Conservation (phyloP, 1,140 invertebrate genomes). For the Mercenaria mercenaria region DNA sequence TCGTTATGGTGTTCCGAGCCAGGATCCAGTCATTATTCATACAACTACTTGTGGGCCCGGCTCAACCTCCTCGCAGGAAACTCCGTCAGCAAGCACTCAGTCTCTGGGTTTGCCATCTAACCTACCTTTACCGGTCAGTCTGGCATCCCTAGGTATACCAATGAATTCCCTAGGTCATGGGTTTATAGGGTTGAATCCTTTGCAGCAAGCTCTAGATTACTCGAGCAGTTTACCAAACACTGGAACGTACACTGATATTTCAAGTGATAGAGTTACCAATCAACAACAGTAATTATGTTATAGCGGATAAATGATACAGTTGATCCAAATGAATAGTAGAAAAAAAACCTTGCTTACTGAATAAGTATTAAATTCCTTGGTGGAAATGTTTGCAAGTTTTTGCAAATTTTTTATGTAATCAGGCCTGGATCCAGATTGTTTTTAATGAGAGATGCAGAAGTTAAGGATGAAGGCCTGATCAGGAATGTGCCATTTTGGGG, state of each 20-base stretch:
- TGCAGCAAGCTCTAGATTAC: slow-evolving; percentile 38
- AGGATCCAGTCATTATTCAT: not conserved
- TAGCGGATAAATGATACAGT: too few relatives aligned
- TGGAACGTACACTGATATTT: slow-evolving; percentile 26
- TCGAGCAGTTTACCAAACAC: slow-evolving; percentile 5
- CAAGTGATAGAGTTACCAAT: not conserved
- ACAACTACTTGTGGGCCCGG: not conserved
- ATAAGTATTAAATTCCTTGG: too few relatives aligned
- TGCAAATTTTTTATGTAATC: too few relatives aligned
- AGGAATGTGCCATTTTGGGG: too few relatives aligned
- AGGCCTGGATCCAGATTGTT: too few relatives aligned
- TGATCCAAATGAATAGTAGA: too few relatives aligned
- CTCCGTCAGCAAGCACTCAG: not conserved
- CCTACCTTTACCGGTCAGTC: not conserved
- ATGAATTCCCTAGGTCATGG: slow-evolving; percentile 3
- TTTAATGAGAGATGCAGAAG: too few relatives aligned
- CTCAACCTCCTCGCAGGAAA: not conserved
- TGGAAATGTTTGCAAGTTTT: too few relatives aligned
- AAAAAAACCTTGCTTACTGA: too few relatives aligned
- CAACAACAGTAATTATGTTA: not conserved
- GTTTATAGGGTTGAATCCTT: slow-evolving; percentile 23
- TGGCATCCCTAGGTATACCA: not conserved
- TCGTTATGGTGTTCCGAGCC: not conserved
- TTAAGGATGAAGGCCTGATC: too few relatives aligned
- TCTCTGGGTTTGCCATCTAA: not conserved